These are phyloP conservation scores for Myopa tessellatipennis DNA, from an alignment of 2,888 invertebrate species.

Conservation along the genomic window DNA sequence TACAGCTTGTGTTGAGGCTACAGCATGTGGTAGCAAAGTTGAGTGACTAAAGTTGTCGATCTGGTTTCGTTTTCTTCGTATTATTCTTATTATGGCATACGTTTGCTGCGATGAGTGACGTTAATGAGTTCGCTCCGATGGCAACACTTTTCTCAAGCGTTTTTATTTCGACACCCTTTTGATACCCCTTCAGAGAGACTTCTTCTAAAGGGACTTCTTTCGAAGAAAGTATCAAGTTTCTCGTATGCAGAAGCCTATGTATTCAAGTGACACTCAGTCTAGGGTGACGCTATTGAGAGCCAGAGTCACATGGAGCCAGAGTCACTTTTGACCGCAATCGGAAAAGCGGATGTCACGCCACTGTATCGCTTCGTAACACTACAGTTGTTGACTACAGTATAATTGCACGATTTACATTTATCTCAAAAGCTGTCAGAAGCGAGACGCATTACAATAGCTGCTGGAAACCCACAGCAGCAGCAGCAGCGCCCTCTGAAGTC, in stretches of 20 bases:
- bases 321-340: no score
- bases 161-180: not conserved
- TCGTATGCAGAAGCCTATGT: no score
- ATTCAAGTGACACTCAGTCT: no score
- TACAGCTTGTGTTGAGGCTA: not conserved
- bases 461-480: not conserved
- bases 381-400: constrained; percentile 8
- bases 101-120: not conserved
- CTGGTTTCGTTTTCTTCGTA: not conserved
- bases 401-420: not conserved
- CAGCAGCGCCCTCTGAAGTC: constrained; percentile 22
- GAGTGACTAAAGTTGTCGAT: not conserved
- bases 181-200: not conserved
- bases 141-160: not conserved
- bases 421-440: not conserved
- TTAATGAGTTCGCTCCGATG: constrained; percentile 3
- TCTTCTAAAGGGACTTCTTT: not conserved
- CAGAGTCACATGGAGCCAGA: no score
- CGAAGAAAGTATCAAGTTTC: not conserved
- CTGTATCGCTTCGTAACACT: not conserved
- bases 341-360: no score
- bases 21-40: not conserved
- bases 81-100: not conserved
- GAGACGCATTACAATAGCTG: not conserved
- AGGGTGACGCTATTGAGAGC: no score